Conservation (phyloP, 2,797 vertebrate genomes). For the Tolypeutes matacus region DNA sequence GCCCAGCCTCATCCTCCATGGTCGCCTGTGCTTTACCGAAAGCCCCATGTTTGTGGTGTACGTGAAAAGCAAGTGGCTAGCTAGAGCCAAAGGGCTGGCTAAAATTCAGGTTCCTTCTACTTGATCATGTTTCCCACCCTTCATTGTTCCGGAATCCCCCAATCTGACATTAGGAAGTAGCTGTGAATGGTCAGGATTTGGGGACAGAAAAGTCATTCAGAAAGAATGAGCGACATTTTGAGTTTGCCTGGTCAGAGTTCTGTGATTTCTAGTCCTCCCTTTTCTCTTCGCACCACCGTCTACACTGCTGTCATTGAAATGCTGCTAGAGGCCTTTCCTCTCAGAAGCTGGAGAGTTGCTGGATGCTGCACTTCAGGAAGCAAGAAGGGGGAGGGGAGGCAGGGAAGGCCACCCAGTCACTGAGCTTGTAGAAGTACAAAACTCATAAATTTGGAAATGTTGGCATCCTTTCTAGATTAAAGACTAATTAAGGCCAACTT, state of each 20-base stretch:
- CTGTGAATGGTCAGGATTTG: neutral
- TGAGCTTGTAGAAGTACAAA: neutral
- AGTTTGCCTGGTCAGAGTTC: neutral
- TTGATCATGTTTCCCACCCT: neutral
- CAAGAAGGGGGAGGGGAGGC: neutral
- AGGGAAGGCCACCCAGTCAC: neutral
- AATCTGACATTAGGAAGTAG: neutral
- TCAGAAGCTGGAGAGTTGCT: neutral
- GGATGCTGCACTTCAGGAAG: neutral
- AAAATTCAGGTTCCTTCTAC: neutral
- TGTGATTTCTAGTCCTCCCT: neutral
- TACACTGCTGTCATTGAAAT: neutral
- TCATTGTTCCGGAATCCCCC: neutral
- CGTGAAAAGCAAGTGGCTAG: neutral
- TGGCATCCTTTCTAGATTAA: constrained; percentile 42
- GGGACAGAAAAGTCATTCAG: neutral
- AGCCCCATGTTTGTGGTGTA: neutral
- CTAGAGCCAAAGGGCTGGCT: neutral
- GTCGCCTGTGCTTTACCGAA: neutral
- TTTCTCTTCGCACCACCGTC: neutral
- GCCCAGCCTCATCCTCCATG: too few species aligned
- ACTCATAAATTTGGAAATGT: neutral
- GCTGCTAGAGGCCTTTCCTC: neutral
- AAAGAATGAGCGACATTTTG: neutral
- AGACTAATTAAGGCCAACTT: constrained; percentile 48